Evolutionary conservation across 2,113 vertebrate species (phyloP).

Genomic region (Etia nguti): DNA sequence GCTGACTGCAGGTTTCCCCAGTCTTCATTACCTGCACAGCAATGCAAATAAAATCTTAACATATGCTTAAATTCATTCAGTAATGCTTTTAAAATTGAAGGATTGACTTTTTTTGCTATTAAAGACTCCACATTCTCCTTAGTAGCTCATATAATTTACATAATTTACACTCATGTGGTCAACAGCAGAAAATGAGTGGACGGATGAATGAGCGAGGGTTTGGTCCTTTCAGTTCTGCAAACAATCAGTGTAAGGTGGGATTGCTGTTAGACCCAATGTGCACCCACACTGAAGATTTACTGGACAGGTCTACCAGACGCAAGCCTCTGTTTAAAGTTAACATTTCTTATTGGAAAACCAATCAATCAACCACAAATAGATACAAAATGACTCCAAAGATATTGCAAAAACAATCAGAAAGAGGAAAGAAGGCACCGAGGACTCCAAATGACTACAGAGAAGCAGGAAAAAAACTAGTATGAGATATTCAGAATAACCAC

Average conservation of each 20-base stretch:
- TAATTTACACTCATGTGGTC: neutral
- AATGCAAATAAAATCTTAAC: neutral
- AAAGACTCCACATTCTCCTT: neutral
- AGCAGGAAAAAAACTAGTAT: neutral
- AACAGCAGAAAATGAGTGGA: neutral
- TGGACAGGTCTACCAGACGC: neutral
- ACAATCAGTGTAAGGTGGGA: neutral
- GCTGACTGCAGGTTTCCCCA: too few relatives aligned
- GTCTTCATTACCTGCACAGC: too few relatives aligned
- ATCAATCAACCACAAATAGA: neutral
- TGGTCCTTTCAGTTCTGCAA: neutral
- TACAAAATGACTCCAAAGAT: neutral
- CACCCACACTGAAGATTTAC: neutral
- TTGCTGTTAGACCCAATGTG: neutral
- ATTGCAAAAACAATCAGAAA: neutral
- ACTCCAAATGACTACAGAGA: neutral
- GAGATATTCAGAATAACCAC: neutral
- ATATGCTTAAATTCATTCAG: neutral
- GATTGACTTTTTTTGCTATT: neutral
- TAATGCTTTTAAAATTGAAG: neutral
- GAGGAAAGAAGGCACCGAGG: neutral
- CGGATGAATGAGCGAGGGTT: neutral
- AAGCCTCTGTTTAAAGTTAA: neutral
- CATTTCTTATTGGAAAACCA: neutral
- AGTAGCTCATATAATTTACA: neutral